A percentile compares a stretch with the other conserved stretches of the same genome.
Conservation (phyloP, 1,140 invertebrate genomes). For the Drosophila sturtevanti region DNA sequence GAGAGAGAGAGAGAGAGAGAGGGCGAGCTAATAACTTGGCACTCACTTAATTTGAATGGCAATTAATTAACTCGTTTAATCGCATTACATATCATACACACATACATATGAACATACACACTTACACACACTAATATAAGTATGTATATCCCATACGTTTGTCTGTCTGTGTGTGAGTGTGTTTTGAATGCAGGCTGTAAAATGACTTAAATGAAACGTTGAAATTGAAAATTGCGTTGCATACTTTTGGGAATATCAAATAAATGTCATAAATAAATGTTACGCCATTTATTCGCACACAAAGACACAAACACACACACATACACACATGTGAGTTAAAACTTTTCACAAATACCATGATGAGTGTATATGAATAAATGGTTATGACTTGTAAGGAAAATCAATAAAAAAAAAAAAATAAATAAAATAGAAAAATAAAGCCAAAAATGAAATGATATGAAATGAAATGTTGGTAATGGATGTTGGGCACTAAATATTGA, state of each 20-base stretch:
- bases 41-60: constrained; percentile 14
- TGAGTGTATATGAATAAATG: not conserved
- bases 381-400: constrained; percentile 5
- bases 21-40: not conserved
- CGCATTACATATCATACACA: not conserved
- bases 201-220: not conserved
- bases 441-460: not conserved
- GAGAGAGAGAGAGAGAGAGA: not conserved
- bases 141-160: too few relatives aligned
- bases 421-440: not conserved
- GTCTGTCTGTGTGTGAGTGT: too few relatives aligned
- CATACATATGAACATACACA: not conserved
- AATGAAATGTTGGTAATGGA: not conserved
- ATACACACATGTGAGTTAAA: not conserved
- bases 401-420: constrained; percentile 5
- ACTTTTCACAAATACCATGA: not conserved
- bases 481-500: constrained; percentile 1
- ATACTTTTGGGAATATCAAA: not conserved
- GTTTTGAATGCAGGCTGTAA: too few relatives aligned
- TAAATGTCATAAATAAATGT: constrained; percentile 10
- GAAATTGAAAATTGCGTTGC: not conserved
- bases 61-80: constrained; percentile 14
- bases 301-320: too few relatives aligned
- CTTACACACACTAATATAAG: not conserved
- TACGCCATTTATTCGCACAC: not conserved